Percentiles rank a stretch among this genome's conserved stretches.
Evolutionary conservation across 2,888 invertebrate species (phyloP).

Genomic region (Tholera decimalis): DNA sequence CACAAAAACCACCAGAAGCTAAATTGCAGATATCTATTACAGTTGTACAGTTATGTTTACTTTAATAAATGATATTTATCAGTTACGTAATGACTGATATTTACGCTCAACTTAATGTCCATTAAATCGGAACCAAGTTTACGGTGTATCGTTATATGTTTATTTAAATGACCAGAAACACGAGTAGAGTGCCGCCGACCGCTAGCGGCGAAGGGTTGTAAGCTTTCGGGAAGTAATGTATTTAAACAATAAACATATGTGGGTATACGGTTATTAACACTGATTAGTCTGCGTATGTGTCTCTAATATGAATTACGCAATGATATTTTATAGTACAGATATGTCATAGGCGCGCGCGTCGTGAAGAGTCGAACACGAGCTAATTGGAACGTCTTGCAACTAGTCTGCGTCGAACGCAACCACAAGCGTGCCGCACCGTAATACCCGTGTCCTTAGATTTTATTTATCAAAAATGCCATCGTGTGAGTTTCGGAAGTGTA

Average conservation of each 20-base stretch:
- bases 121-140: conserved; percentile 44
- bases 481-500: no score
- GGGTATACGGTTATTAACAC: conserved; percentile 17
- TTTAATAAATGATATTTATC: conserved; percentile 33
- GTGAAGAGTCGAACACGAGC: no score
- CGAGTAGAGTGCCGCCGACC: conserved; percentile 47
- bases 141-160: conserved; percentile 44
- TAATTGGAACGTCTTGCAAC: no score
- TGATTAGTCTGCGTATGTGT: not conserved
- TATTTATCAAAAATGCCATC: no score
- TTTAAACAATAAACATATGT: conserved; percentile 33
- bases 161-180: conserved; percentile 51
- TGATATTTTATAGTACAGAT: no score
- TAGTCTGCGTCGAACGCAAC: no score
- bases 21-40: conserved; percentile 15
- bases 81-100: conserved; percentile 34
- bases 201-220: conserved; percentile 56
- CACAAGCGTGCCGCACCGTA: no score
- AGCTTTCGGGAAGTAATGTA: conserved; percentile 42
- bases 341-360: no score
- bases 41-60: conserved; percentile 7
- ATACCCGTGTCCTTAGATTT: no score
- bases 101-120: conserved; percentile 37
- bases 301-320: no score
- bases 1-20: conserved; percentile 10